These are phyloP conservation scores for Carcina quercana DNA, from an alignment of 2,888 invertebrate species.

Conservation along the genomic window DNA sequence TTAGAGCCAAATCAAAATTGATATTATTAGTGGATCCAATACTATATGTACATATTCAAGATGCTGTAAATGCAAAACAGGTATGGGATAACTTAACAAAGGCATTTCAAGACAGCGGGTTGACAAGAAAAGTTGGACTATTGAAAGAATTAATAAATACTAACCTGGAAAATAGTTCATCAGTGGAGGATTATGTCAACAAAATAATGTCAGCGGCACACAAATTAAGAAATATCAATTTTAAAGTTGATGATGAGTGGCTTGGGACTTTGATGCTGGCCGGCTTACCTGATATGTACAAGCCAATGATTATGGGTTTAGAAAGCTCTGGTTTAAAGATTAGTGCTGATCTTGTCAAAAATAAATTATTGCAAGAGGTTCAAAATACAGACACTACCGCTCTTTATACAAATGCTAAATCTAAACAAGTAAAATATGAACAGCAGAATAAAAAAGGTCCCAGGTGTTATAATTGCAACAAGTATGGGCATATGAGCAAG, in stretches of 20 bases:
- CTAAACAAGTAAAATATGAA: background rate
- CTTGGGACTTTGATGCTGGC: no score
- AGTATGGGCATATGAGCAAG: conserved; percentile 13
- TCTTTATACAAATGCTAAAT: background rate
- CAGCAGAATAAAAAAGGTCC: conserved; percentile 4
- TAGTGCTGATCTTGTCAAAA: no score
- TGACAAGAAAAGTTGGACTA: conserved; percentile 8
- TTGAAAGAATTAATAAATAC: conserved; percentile 17
- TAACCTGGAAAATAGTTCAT: conserved; percentile 10
- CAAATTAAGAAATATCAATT: conserved; percentile 17
- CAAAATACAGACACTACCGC: background rate
- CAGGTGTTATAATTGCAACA: conserved; percentile 10
- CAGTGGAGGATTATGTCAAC: conserved; percentile 17
- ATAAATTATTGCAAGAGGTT: conserved; percentile 6
- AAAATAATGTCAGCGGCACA: conserved; percentile 17
- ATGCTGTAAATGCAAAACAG: conserved; percentile 11
- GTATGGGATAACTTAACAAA: conserved; percentile 1
- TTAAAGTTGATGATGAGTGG: conserved; percentile 17
- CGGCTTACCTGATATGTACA: conserved; percentile 14
- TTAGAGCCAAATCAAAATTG: background rate
- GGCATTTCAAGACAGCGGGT: conserved; percentile 1
- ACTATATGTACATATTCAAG: conserved; percentile 19
- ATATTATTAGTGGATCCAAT: conserved; percentile 1
- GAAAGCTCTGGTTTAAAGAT: no score
- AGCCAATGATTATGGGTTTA: conserved; percentile 9